Base-by-base conservation (phyloP, 2,113 vertebrate genomes). In the Condylura cristata region DNA sequence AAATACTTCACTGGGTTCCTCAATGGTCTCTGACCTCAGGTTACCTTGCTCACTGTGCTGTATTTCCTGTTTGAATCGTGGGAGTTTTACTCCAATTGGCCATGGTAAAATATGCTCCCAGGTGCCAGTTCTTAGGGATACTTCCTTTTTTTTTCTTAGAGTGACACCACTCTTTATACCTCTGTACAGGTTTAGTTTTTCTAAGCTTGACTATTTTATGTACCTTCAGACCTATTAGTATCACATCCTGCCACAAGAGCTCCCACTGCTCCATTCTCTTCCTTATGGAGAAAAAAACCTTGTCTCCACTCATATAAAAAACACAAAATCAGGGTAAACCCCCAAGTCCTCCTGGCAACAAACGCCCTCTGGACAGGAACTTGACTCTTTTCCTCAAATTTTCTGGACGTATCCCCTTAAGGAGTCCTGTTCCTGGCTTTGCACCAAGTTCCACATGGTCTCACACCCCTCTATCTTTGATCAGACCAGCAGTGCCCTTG, bases 281-380 rank as follows among this genome's bases (percentile, higher is more conserved):
- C 26, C 44, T n/a, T 30, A 32, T 24, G 11, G 26, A 7, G 8
- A 14, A 84, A 68, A 61, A 63, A 7, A 51, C 56, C 68, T 66
- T 41, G 24, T 65, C 44, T 79, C 48, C 32, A 84, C 30, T 56
- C 79, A 76, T 0, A 6, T 82, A n/a, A 87, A 91, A 92, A 41
- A 88, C 41, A 85, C 10, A 58, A 85, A 28, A 14, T 76, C 81
- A 85, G 30, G 13, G 80, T 16, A 84, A 95, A 90, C 39, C 41
- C 32, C 41, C 51, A 78, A 65, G 10, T 58, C 37, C 20, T 63
- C 51, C 37, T 37, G 78, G 53, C 44, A 74, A 60, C 63, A 65
- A 92, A 88, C 89, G 37, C 20, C 58, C 60, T 53, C 75, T 93
- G 78, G 44, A 51, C n/a, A 61, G 85, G 68, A 68, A 87, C 9